Percentiles rank a stretch among this genome's conserved stretches.
Conservation (phyloP, 2,888 invertebrate genomes). For the Drosophila austrosaltans region DNA sequence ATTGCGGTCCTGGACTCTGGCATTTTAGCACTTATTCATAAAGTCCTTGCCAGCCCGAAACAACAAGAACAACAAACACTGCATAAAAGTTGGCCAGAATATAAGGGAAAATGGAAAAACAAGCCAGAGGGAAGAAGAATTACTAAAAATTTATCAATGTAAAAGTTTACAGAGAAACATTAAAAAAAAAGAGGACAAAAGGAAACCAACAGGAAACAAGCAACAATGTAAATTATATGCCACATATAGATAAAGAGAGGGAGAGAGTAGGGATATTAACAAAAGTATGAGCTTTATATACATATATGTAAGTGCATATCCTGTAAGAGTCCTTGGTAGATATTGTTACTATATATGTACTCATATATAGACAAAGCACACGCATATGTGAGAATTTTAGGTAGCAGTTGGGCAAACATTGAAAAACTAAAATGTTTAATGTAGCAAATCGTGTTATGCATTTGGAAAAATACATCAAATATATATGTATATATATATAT, state of each 20-base stretch:
- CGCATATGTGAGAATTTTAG: conserved; percentile 17
- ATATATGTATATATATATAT: no score
- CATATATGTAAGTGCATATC: conserved; percentile 32
- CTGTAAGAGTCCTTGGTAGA: conserved; percentile 39
- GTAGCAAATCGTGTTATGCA: conserved; percentile 3
- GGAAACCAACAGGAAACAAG: conserved; percentile 56
- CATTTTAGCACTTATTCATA: conserved; percentile 81
- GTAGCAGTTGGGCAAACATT: conserved; percentile 9
- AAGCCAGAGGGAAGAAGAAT: conserved; percentile 61
- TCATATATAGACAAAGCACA: background rate
- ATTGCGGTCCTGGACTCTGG: conserved; percentile 81
- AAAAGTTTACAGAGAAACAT: conserved; percentile 55
- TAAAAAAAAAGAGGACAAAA: conserved; percentile 16
- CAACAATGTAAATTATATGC: conserved; percentile 78
- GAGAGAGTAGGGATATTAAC: background rate
- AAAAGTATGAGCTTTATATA: conserved; percentile 25
- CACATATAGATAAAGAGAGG: conserved; percentile 25
- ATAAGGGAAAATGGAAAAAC: conserved; percentile 57
- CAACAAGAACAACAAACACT: conserved; percentile 39
- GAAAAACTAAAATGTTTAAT: conserved; percentile 18
- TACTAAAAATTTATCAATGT: conserved; percentile 77
- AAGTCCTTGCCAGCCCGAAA: conserved; percentile 59
- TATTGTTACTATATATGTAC: conserved; percentile 8
- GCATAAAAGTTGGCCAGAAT: conserved; percentile 48
- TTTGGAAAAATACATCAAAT: background rate